These are phyloP conservation scores for Microcebus tavaratra DNA, from an alignment of 2,113 vertebrate genomes.

Conservation along the genomic window DNA sequence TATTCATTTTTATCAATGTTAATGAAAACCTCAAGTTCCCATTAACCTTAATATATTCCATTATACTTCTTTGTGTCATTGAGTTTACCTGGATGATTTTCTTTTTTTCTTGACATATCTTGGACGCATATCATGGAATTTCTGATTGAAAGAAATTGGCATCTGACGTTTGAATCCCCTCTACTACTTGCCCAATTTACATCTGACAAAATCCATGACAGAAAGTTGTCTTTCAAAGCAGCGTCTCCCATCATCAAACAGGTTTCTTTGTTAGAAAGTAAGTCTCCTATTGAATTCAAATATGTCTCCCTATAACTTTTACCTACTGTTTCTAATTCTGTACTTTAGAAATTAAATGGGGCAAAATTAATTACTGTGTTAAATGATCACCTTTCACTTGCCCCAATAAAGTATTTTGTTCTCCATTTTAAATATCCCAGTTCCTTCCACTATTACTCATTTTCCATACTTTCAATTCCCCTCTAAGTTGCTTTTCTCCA, in stretches of 20 bases:
- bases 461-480: not conserved
- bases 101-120: not conserved
- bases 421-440: not conserved
- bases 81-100: not conserved
- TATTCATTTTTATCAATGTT: not conserved
- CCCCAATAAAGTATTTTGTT: not conserved
- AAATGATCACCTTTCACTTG: not conserved
- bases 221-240: not conserved
- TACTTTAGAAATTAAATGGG: not conserved
- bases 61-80: not conserved
- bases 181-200: not conserved
- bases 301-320: not conserved
- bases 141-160: not conserved
- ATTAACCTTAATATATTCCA: not conserved
- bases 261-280: not conserved
- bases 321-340: not conserved
- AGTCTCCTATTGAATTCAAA: not conserved
- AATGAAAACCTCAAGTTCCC: not conserved
- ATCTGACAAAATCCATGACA: not conserved
- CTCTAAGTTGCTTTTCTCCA: not conserved
- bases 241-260: not conserved
- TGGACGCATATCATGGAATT: not conserved
- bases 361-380: not conserved
- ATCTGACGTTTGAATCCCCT: not conserved
- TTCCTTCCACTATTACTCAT: not conserved